These are phyloP conservation scores for Holocentrus rufus DNA, from an alignment of 2,797 vertebrate genomes.

Conservation along the genomic window DNA sequence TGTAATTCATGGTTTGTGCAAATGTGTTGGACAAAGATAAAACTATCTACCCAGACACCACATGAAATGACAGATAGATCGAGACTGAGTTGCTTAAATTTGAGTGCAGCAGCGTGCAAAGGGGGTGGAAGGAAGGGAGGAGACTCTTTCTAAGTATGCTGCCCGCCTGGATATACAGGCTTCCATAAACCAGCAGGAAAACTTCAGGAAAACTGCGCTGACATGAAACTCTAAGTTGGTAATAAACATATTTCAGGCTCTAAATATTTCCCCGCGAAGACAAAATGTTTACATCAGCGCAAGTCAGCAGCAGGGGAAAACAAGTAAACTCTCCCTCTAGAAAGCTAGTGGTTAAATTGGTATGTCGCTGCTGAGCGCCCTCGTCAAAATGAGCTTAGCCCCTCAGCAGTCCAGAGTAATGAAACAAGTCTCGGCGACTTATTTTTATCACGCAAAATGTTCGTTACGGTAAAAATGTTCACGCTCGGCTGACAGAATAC, in stretches of 20 bases:
- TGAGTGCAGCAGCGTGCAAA: neutral
- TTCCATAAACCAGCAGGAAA: neutral
- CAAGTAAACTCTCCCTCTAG: neutral
- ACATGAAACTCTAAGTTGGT: neutral
- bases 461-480: too few species aligned
- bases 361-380: too few species aligned
- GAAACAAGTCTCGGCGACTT: too few species aligned
- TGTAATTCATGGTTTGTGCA: too few species aligned
- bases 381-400: too few species aligned
- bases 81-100: neutral
- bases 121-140: constrained; percentile 1
- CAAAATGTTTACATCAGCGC: too few species aligned
- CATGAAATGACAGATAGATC: neutral
- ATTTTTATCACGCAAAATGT: too few species aligned
- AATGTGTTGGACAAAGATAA: too few species aligned
- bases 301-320: neutral
- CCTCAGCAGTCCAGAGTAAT: too few species aligned
- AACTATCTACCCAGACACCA: too few species aligned
- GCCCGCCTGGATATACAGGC: neutral
- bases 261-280: neutral
- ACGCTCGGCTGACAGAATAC: rapidly evolving
- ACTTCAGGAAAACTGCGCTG: neutral
- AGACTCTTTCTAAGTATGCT: neutral
- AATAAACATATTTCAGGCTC: too few species aligned
- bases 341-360: too few species aligned